These are phyloP conservation scores for Phrynosoma blainvillii DNA, from an alignment of 2,113 vertebrate genomes.

Conservation along the genomic window DNA sequence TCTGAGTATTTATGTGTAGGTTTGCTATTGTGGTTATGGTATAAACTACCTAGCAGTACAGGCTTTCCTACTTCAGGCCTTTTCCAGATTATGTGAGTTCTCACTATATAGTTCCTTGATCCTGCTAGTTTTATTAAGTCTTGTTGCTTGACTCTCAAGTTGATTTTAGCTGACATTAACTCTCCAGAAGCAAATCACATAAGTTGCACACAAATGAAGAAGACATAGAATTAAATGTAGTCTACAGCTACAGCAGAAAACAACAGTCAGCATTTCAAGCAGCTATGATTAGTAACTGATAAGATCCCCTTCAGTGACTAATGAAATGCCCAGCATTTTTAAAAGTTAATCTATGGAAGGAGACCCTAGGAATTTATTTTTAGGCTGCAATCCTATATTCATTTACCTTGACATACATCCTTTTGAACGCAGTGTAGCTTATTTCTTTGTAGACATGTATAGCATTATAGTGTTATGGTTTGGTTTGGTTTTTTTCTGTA, in stretches of 20 bases:
- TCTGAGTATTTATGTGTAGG: neutral
- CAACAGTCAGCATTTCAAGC: neutral
- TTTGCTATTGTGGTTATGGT: neutral
- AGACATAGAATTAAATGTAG: neutral
- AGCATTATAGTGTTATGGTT: neutral
- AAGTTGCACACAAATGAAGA: neutral
- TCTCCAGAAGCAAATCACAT: neutral
- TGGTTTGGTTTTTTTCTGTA: neutral
- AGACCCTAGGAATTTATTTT: neutral
- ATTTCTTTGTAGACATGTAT: neutral
- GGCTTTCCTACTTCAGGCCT: no score
- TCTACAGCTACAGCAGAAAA: neutral
- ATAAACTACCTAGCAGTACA: neutral
- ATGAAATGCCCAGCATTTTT: neutral
- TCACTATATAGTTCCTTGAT: neutral
- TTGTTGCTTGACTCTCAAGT: neutral
- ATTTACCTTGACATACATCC: neutral
- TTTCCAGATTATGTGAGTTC: no score
- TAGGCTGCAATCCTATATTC: neutral
- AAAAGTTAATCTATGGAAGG: neutral
- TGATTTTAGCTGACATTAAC: neutral
- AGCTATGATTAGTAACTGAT: neutral
- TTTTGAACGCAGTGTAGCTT: neutral
- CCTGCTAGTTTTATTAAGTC: neutral
- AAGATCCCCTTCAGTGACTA: no score